Percentiles rank a stretch among this genome's conserved stretches.
Evolutionary conservation across 2,888 invertebrate genomes (phyloP).

Genomic region (Morinoia aosen): DNA sequence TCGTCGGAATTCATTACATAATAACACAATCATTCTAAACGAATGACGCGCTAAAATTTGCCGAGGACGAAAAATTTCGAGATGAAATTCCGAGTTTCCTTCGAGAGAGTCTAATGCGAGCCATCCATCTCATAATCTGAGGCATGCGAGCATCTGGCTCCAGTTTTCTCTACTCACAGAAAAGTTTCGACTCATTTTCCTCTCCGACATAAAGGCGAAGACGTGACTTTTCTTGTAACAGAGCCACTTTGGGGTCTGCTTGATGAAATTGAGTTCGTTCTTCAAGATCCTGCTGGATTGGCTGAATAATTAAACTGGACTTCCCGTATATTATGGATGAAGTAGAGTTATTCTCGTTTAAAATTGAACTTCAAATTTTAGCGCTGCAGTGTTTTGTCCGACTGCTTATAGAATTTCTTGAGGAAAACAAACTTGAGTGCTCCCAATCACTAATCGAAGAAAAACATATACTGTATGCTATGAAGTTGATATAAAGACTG

Average conservation of each 20-base stretch:
- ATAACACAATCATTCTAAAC: neutral
- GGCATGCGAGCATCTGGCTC: neutral
- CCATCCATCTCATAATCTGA: neutral
- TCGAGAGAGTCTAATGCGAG: neutral
- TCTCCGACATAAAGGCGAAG: neutral
- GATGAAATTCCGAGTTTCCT: neutral
- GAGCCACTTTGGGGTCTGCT: neutral
- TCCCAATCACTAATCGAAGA: no score
- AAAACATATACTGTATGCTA: no score
- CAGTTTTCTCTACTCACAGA: neutral
- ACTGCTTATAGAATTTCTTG: neutral
- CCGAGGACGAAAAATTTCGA: neutral
- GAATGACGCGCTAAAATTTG: neutral
- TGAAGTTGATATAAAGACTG: no score
- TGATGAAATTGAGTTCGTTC: neutral
- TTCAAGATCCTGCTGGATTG: neutral
- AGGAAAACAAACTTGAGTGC: no score
- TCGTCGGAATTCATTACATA: no score
- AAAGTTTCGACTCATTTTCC: neutral
- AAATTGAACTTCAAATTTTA: neutral
- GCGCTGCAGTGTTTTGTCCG: neutral
- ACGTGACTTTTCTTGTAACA: neutral
- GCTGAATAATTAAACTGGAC: neutral
- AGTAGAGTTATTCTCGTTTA: neutral
- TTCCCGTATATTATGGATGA: neutral